These are phyloP conservation scores for Distichodus sexfasciatus DNA, from an alignment of 2,797 vertebrate genomes.

Conservation along the genomic window DNA sequence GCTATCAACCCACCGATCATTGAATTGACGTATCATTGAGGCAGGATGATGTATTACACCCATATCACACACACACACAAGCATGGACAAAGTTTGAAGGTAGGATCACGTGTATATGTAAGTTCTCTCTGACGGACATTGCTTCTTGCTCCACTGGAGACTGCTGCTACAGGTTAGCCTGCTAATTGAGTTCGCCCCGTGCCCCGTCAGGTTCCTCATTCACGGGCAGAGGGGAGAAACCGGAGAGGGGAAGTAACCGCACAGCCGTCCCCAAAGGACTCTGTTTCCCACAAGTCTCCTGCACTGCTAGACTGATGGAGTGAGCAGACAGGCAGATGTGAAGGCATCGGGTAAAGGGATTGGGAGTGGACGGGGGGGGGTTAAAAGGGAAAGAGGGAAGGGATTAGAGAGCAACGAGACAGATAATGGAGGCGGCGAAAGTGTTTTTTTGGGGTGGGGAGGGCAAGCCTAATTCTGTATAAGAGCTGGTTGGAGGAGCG, in stretches of 20 bases:
- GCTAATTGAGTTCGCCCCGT: constrained; percentile 8
- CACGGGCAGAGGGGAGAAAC: constrained; percentile 38
- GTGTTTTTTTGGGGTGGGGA: not conserved
- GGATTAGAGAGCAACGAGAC: not conserved
- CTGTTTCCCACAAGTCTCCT: constrained; percentile 54
- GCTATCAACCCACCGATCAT: too few species aligned
- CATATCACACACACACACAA: too few species aligned
- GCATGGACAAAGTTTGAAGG: too few species aligned
- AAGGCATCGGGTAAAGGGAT: constrained; percentile 26
- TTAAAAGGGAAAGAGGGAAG: not conserved
- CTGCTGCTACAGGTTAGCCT: constrained; percentile 19
- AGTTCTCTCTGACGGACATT: not conserved
- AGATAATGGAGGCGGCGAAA: constrained; percentile 1
- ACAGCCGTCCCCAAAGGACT: constrained; percentile 51
- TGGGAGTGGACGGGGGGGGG: constrained; percentile 8
- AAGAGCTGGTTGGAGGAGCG: not conserved
- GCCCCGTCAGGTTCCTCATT: not conserved
- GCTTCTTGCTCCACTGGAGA: not conserved
- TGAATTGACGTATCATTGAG: too few species aligned
- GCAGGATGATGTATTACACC: too few species aligned
- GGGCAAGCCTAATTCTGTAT: not conserved
- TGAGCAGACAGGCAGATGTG: constrained; percentile 27
- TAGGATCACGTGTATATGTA: not conserved
- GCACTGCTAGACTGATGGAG: constrained; percentile 33
- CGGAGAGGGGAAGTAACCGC: constrained; percentile 53